Conservation (phyloP, 2,113 vertebrate species). For the Tyrannus savana region DNA sequence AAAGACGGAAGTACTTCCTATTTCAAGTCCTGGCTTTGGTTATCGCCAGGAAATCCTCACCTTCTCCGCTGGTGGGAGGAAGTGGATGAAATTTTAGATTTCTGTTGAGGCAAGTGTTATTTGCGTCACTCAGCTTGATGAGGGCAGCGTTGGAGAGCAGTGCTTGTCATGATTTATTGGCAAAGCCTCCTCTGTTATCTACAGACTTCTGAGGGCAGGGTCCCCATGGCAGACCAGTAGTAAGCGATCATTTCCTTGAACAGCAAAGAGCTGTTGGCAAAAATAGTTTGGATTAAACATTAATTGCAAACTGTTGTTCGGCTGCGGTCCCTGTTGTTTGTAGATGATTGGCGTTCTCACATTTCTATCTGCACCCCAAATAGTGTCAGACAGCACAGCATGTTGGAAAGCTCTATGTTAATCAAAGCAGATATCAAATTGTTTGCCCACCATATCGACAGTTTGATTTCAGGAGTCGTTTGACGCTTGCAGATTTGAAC, state of each 20-base stretch:
- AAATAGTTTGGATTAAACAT: conserved; percentile 39
- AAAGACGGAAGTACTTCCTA: neutral
- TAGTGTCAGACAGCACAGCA: conserved; percentile 46
- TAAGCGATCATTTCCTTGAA: neutral
- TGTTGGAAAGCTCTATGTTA: conserved; percentile 29
- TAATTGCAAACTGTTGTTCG: conserved; percentile 27
- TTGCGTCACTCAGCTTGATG: neutral
- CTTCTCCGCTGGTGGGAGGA: neutral
- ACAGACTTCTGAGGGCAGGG: neutral
- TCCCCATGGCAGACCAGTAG: neutral
- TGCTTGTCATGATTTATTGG: neutral
- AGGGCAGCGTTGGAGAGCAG: neutral
- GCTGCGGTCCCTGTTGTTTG: neutral
- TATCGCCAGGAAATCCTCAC: neutral
- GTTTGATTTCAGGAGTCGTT: neutral
- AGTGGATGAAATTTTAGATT: neutral
- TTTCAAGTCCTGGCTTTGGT: neutral
- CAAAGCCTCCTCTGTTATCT: conserved; percentile 5
- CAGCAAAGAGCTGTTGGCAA: conserved; percentile 19
- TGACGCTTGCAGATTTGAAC: neutral
- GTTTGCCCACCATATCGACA: conserved; percentile 31
- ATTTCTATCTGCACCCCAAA: neutral
- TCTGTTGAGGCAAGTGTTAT: neutral
- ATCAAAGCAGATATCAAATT: conserved; percentile 38
- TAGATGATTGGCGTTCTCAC: neutral